Evolutionary conservation across 2,797 vertebrate species (phyloP).

Genomic region (Pteropus rufus): DNA sequence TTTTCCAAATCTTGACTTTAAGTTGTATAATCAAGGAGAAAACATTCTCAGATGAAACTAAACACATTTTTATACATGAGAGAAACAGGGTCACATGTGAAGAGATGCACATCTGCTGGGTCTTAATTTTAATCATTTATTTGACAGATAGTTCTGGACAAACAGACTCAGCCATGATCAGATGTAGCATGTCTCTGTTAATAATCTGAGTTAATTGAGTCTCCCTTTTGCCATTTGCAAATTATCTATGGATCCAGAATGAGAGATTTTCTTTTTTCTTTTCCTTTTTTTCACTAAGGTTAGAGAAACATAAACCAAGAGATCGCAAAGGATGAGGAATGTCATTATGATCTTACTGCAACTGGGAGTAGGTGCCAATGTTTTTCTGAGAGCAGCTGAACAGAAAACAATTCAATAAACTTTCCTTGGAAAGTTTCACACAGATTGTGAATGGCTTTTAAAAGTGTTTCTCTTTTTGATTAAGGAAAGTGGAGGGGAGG

Average conservation of each 20-base stretch:
- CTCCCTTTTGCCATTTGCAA: constrained; percentile 77
- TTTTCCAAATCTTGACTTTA: constrained; percentile 48
- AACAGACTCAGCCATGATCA: constrained; percentile 74
- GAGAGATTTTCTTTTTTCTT: background rate
- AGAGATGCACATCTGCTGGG: constrained; percentile 71
- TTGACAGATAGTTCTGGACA: constrained; percentile 80
- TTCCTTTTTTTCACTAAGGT: background rate
- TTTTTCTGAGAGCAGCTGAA: constrained; percentile 53
- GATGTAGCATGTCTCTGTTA: constrained; percentile 78
- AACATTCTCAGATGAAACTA: constrained; percentile 40
- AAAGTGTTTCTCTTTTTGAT: constrained; percentile 58
- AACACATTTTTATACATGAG: constrained; percentile 51
- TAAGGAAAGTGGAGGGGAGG: background rate
- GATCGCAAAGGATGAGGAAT: constrained; percentile 59
- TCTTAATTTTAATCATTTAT: constrained; percentile 80
- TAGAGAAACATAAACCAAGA: constrained; percentile 68
- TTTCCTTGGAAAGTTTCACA: constrained; percentile 52
- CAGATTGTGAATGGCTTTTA: constrained; percentile 23
- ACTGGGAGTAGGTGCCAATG: constrained; percentile 45
- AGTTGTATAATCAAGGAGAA: constrained; percentile 29
- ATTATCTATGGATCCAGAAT: constrained; percentile 71
- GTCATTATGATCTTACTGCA: constrained; percentile 67
- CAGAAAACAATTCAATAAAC: constrained; percentile 53
- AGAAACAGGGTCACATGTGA: constrained; percentile 58
- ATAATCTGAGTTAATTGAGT: constrained; percentile 81